Conservation (phyloP, 2,888 invertebrate species). For the Leptogaster cylindrica region DNA sequence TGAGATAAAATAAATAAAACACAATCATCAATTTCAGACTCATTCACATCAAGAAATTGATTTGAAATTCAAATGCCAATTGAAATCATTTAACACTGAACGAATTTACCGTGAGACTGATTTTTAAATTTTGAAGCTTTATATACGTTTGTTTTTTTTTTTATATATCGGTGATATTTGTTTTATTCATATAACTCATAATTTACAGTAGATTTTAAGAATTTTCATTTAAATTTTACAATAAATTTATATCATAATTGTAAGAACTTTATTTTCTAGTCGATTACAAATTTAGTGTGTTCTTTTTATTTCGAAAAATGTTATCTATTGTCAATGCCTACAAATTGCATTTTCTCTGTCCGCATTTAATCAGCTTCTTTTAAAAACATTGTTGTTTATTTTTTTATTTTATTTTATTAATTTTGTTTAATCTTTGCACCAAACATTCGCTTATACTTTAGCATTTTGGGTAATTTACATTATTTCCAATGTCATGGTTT, state of each 20-base stretch:
- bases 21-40: conserved; percentile 44
- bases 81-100: conserved; percentile 41
- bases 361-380: not conserved
- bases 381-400: too few relatives aligned
- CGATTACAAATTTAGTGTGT: not conserved
- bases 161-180: conserved; percentile 50
- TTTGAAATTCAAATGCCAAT: conserved; percentile 43
- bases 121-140: conserved; percentile 49
- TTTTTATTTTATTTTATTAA: not conserved
- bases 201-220: conserved; percentile 51
- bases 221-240: too few relatives aligned
- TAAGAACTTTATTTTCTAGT: conserved; percentile 60
- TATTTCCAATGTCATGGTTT: too few relatives aligned
- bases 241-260: too few relatives aligned
- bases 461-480: too few relatives aligned
- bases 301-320: not conserved
- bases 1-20: conserved; percentile 31
- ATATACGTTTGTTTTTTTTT: conserved; percentile 48
- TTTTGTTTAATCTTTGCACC: not conserved
- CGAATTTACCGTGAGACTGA: conserved; percentile 47
- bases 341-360: conserved; percentile 1
- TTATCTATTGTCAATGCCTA: not conserved
- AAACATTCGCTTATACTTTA: not conserved
- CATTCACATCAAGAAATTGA: conserved; percentile 40
- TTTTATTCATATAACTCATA: conserved; percentile 58